These are phyloP conservation scores for Oxystoma pomonae DNA, from an alignment of 2,888 invertebrate species.

Conservation along the genomic window DNA sequence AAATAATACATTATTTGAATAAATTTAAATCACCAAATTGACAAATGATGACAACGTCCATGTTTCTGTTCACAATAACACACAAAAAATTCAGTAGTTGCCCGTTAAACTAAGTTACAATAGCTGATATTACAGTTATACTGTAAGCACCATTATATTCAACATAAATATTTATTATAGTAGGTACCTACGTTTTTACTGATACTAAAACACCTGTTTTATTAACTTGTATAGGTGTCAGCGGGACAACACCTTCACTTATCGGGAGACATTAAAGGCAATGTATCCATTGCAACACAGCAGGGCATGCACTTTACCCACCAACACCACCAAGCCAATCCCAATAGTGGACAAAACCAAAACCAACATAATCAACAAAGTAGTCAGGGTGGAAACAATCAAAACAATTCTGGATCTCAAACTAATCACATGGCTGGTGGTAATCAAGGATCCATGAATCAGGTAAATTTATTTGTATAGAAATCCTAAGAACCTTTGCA, in stretches of 20 bases:
- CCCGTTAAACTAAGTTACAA: too few species aligned
- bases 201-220: not conserved
- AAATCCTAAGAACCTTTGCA: too few species aligned
- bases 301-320: conserved; percentile 70
- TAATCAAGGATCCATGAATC: conserved; percentile 17
- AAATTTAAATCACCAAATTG: too few species aligned
- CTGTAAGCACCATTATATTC: too few species aligned
- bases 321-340: conserved; percentile 13
- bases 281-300: conserved; percentile 78
- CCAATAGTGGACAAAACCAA: conserved; percentile 15
- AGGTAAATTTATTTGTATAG: too few species aligned
- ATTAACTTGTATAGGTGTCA: conserved; percentile 60
- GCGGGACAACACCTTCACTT: conserved; percentile 84
- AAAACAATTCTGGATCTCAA: conserved; percentile 4
- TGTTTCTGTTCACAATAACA: too few species aligned
- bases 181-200: too few species aligned
- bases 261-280: conserved; percentile 66
- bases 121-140: too few species aligned
- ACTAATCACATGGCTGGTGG: conserved; percentile 10
- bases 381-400: conserved; percentile 9
- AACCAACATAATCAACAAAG: not conserved
- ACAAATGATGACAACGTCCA: too few species aligned
- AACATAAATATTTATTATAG: too few species aligned
- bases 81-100: too few species aligned
- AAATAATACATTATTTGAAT: too few species aligned